Conservation (phyloP, 2,888 invertebrate species). For the Agrotis puta region DNA sequence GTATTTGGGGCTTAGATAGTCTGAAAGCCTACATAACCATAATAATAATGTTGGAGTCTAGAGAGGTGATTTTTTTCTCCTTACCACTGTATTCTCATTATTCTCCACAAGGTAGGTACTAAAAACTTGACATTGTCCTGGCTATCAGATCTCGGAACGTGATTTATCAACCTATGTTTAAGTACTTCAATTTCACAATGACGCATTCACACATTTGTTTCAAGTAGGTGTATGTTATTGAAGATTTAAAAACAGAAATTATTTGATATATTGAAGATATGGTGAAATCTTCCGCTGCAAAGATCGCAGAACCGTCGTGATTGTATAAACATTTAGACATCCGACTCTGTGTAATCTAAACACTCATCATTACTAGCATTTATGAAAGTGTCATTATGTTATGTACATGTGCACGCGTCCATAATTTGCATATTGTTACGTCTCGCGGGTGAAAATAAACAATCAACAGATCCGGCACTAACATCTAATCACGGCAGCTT, state of each 20-base stretch:
- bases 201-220: slow-evolving; percentile 29
- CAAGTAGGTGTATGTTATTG: slow-evolving; percentile 7
- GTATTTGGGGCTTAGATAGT: not conserved
- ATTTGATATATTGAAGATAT: slow-evolving; percentile 36
- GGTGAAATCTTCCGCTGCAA: slow-evolving; percentile 58
- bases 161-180: slow-evolving; percentile 73
- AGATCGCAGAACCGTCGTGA: slow-evolving; percentile 34
- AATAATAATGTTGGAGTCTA: not conserved
- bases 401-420: slow-evolving; percentile 63
- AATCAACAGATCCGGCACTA: slow-evolving; percentile 75
- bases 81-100: not conserved
- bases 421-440: slow-evolving; percentile 79
- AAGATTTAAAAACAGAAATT: slow-evolving; percentile 40
- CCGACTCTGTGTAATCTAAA: slow-evolving; percentile 53
- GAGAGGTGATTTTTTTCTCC: slow-evolving; percentile 1
- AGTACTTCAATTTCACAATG: slow-evolving; percentile 35
- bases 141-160: slow-evolving; percentile 62
- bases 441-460: slow-evolving; percentile 78
- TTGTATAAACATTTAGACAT: slow-evolving; percentile 49
- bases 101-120: not conserved
- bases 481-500: slow-evolving; percentile 70
- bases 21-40: not conserved
- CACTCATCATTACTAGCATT: slow-evolving; percentile 63
- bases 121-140: slow-evolving; percentile 19
- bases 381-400: slow-evolving; percentile 75